phyloP scores from a whole-genome alignment of 2,888 invertebrate species.

The Keiferia lycopersicella region DNA sequence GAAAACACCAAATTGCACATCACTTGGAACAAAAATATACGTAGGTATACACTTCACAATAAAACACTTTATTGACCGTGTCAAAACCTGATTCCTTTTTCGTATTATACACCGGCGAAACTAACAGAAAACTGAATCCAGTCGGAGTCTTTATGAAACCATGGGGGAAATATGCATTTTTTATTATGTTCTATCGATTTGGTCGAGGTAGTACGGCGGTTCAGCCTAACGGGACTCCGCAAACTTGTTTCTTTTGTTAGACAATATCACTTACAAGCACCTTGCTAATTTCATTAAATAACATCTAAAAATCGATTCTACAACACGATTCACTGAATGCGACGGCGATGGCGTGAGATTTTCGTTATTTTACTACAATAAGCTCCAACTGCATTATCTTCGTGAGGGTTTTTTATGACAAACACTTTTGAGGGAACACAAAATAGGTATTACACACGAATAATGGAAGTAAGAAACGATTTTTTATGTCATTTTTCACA shows the following conservation, averaged over 20 bases:
- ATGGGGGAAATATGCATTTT: slow-evolving; percentile 78
- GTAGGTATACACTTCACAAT: slow-evolving; percentile 14
- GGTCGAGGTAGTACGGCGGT: slow-evolving; percentile 45
- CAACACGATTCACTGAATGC: slow-evolving; percentile 74
- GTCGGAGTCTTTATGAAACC: slow-evolving; percentile 67
- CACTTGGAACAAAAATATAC: slow-evolving; percentile 4
- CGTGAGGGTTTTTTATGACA: slow-evolving; percentile 37
- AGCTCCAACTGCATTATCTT: slow-evolving; percentile 42
- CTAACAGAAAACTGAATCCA: slow-evolving; percentile 36
- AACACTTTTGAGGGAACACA: slow-evolving; percentile 43
- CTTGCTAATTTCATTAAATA: slow-evolving; percentile 78
- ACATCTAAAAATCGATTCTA: slow-evolving; percentile 80
- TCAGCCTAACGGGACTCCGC: slow-evolving; percentile 47
- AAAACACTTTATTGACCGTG: slow-evolving; percentile 23
- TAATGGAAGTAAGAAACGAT: slow-evolving; percentile 47
- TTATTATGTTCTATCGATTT: slow-evolving; percentile 77
- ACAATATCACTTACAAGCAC: slow-evolving; percentile 72
- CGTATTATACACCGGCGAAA: slow-evolving; percentile 40
- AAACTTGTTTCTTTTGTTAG: slow-evolving; percentile 56
- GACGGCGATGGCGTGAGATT: slow-evolving; percentile 72
- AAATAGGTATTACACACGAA: slow-evolving; percentile 40
- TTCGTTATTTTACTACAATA: slow-evolving; percentile 70
- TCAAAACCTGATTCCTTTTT: neutral
- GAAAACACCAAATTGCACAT: slow-evolving; percentile 32
- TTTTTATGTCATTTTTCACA: slow-evolving; percentile 66